Percentiles rank a stretch among this genome's conserved stretches.
These are phyloP conservation scores for Antennarius maculatus DNA, from an alignment of 2,797 vertebrate species.

Conservation along the genomic window DNA sequence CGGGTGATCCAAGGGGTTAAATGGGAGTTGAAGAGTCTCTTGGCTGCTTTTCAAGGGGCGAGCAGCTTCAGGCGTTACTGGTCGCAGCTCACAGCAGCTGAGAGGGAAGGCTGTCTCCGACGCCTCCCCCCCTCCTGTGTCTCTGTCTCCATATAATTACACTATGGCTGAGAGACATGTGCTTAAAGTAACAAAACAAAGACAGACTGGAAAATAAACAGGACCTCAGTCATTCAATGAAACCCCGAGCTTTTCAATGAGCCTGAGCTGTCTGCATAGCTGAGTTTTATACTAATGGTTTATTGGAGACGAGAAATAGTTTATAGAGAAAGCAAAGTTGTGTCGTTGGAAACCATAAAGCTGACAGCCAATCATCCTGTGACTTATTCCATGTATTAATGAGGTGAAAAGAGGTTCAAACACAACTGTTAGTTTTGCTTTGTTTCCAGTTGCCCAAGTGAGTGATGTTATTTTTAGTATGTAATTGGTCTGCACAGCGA, in stretches of 20 bases:
- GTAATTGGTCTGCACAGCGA: slow-evolving; percentile 17
- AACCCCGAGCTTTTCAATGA: slow-evolving; percentile 20
- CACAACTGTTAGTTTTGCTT: slow-evolving; percentile 16
- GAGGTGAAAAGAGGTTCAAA: slow-evolving; percentile 23
- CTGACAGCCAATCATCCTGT: slow-evolving; percentile 30
- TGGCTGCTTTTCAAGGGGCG: slow-evolving; percentile 77
- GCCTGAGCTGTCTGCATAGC: slow-evolving; percentile 43
- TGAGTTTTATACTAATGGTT: slow-evolving; percentile 61
- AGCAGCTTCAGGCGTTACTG: slow-evolving; percentile 75
- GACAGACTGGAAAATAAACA: slow-evolving; percentile 83
- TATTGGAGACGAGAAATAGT: slow-evolving; percentile 33
- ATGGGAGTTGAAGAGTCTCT: slow-evolving; percentile 71
- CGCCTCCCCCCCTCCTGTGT: slow-evolving; percentile 66
- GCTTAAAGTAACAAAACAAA: slow-evolving; percentile 88
- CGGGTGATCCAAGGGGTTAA: slow-evolving; percentile 72
- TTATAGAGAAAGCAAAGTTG: slow-evolving; percentile 37
- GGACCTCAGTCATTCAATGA: slow-evolving; percentile 62
- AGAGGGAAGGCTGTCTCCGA: slow-evolving; percentile 80
- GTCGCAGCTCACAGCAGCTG: slow-evolving; percentile 80
- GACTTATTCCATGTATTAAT: slow-evolving; percentile 35
- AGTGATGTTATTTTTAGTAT: slow-evolving; percentile 22
- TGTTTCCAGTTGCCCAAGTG: slow-evolving; percentile 26
- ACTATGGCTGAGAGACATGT: slow-evolving; percentile 84
- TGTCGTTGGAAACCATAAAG: slow-evolving; percentile 29
- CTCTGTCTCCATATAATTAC: slow-evolving; percentile 87